These are phyloP conservation scores for Clarias laeviceps DNA, from an alignment of 2,797 vertebrate species.

Conservation along the genomic window DNA sequence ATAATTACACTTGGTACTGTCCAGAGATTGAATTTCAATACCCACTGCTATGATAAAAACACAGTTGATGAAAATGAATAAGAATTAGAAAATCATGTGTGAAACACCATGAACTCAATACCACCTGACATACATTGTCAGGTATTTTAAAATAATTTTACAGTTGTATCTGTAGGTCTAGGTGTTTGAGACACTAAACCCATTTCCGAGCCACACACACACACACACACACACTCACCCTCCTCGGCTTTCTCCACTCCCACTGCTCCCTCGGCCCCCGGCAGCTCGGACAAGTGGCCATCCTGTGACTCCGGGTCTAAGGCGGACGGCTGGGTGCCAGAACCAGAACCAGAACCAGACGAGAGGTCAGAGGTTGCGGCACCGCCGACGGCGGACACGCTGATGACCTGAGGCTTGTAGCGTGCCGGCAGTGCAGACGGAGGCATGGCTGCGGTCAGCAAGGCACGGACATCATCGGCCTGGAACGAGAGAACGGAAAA, in stretches of 20 bases:
- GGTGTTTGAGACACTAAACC: neutral
- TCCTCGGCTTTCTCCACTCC: constrained; percentile 16
- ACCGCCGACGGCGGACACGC: constrained; percentile 79
- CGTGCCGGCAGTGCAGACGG: constrained; percentile 85
- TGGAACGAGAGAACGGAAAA: constrained; percentile 45
- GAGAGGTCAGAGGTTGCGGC: neutral
- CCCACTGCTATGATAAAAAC: neutral
- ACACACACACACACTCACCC: neutral
- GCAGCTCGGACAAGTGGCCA: neutral
- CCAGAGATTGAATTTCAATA: neutral
- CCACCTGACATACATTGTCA: too few relatives aligned
- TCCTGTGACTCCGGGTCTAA: neutral
- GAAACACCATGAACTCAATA: neutral
- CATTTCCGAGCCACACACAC: neutral
- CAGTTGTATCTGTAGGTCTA: neutral
- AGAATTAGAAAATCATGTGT: neutral
- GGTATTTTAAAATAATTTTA: neutral
- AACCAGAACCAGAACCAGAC: neutral
- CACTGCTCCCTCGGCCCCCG: neutral
- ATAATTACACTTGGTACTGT: neutral
- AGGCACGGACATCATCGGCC: constrained; percentile 86
- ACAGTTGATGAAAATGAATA: neutral
- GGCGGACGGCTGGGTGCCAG: neutral
- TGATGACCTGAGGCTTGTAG: constrained; percentile 86
- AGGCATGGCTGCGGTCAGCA: constrained; percentile 90